Percentiles rank a stretch among this genome's conserved stretches.
Evolutionary conservation across 2,113 vertebrate species (phyloP).

Genomic region (Hippopotamus amphibius): DNA sequence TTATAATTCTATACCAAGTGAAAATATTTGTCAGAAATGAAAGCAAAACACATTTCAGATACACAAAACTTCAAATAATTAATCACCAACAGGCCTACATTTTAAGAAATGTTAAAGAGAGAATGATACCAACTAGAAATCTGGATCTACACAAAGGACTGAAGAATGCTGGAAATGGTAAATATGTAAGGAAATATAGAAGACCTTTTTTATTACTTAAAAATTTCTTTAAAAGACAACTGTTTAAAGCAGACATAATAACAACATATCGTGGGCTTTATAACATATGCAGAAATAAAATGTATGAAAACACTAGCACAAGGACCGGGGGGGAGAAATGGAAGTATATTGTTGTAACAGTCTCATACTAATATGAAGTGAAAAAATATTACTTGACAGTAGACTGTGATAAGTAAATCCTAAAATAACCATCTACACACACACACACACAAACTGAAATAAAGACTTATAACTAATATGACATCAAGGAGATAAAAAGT

Average conservation of each 20-base stretch:
- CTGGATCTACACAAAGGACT: neutral
- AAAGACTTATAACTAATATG: neutral
- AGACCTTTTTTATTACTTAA: neutral
- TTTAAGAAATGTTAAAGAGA: neutral
- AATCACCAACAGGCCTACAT: neutral
- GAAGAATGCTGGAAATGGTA: neutral
- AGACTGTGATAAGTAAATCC: neutral
- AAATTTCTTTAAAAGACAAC: slow-evolving; percentile 1
- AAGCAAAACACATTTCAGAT: neutral
- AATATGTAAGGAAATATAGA: neutral
- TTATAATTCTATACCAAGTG: neutral
- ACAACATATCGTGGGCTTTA: neutral
- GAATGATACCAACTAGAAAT: neutral
- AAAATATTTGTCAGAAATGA: neutral
- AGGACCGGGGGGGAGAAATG: neutral
- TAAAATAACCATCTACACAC: neutral
- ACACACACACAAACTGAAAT: neutral
- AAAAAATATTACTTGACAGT: neutral
- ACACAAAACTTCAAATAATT: slow-evolving; percentile 1
- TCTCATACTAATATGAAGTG: neutral
- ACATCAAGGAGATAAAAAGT: neutral
- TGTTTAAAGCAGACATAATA: slow-evolving; percentile 6
- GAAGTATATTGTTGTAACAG: neutral
- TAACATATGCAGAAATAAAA: slow-evolving; percentile 12
- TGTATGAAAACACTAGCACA: neutral